phyloP scores from a whole-genome alignment of 2,888 invertebrate species.

The Mellilla xanthometata region DNA sequence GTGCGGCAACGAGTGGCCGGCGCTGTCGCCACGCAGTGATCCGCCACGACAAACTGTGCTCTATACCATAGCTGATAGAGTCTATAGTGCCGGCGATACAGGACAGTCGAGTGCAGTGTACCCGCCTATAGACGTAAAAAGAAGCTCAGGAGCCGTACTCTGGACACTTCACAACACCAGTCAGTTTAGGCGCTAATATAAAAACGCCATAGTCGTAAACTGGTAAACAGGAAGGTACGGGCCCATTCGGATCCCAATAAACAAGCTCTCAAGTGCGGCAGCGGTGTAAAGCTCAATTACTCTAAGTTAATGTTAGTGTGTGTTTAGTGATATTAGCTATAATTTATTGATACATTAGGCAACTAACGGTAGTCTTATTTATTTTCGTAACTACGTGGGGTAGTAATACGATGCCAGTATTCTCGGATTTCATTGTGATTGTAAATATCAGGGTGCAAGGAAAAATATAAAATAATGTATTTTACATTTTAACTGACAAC shows the following conservation, averaged over 20 bases:
- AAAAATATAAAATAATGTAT: too few relatives aligned
- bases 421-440: constrained; percentile 1
- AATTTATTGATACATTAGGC: constrained; percentile 40
- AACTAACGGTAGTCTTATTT: constrained; percentile 27
- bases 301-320: constrained; percentile 32
- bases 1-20: constrained; percentile 74
- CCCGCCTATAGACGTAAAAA: constrained; percentile 28
- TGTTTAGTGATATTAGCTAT: constrained; percentile 46
- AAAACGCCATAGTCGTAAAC: too few relatives aligned
- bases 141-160: constrained; percentile 16
- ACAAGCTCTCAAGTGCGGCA: constrained; percentile 23
- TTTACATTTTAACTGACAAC: too few relatives aligned
- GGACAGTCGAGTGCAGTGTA: constrained; percentile 15
- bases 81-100: constrained; percentile 30
- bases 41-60: constrained; percentile 8
- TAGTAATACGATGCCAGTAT: neutral
- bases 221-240: neutral
- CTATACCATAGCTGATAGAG: constrained; percentile 5
- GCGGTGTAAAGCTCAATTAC: constrained; percentile 52
- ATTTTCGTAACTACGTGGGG: constrained; percentile 24
- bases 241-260: constrained; percentile 19
- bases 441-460: too few relatives aligned
- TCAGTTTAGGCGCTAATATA: too few relatives aligned
- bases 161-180: too few relatives aligned
- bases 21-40: constrained; percentile 73